Conservation (phyloP, 2,888 invertebrate genomes). For the Lithophane semibrunnea region DNA sequence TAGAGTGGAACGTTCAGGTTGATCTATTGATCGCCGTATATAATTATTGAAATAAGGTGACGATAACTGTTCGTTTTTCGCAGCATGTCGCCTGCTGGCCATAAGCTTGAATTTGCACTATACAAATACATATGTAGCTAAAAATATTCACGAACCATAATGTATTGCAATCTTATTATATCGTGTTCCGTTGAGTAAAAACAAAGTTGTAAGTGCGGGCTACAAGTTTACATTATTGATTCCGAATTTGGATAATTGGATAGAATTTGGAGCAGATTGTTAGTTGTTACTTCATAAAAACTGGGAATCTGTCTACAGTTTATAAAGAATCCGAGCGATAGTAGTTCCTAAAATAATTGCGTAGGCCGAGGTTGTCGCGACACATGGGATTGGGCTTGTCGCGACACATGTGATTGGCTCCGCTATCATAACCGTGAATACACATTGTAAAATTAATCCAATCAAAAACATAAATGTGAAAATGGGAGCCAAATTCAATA, state of each 20-base stretch:
- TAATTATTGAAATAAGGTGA: neutral
- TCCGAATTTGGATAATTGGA: conserved; percentile 12
- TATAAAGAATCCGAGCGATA: conserved; percentile 8
- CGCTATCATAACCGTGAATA: conserved; percentile 62
- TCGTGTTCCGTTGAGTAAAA: neutral
- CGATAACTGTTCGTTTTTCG: neutral
- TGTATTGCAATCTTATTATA: neutral
- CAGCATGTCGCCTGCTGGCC: too few species aligned
- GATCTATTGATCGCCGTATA: neutral
- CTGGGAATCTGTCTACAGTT: neutral
- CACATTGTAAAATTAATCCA: neutral
- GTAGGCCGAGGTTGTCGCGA: conserved; percentile 67
- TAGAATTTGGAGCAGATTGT: conserved; percentile 2
- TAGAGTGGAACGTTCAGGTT: conserved; percentile 11
- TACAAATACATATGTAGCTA: neutral
- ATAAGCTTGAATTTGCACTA: neutral
- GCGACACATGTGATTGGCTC: conserved; percentile 59
- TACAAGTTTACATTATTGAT: conserved; percentile 18
- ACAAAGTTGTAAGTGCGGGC: neutral
- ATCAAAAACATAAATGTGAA: too few species aligned
- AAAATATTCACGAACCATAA: neutral
- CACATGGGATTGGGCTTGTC: conserved; percentile 60
- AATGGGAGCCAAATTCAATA: too few species aligned
- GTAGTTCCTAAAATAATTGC: conserved; percentile 67
- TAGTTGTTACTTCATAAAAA: neutral